Percentiles rank a stretch among this genome's conserved stretches.
phyloP scores from a whole-genome alignment of 2,113 vertebrate genomes.

The Uria lomvia region DNA sequence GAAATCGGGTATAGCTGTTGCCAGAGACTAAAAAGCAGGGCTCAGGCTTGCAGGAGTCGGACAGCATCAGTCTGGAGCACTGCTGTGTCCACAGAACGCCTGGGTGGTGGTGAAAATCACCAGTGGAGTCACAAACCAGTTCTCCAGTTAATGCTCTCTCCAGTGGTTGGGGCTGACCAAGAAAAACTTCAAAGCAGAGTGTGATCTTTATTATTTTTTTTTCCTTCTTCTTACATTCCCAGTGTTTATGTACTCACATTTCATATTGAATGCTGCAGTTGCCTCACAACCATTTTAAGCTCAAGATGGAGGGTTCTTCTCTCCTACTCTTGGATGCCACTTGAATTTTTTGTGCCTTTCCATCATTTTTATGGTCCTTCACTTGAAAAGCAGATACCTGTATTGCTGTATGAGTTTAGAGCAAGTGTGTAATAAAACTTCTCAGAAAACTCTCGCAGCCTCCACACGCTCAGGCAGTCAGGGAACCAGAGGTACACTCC shows the following conservation, averaged over 20 bases:
- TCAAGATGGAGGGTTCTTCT: background rate
- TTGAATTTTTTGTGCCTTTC: background rate
- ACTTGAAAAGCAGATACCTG: background rate
- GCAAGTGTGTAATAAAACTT: background rate
- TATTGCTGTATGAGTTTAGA: background rate
- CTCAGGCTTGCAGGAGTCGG: background rate
- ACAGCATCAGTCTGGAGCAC: background rate
- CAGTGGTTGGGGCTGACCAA: background rate
- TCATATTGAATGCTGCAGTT: background rate
- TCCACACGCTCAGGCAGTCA: rapidly evolving
- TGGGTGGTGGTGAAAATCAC: rapidly evolving
- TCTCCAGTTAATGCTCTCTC: background rate
- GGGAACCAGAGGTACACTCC: background rate
- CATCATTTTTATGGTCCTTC: background rate
- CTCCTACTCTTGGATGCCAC: background rate
- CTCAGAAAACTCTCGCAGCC: background rate
- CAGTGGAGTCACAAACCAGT: background rate
- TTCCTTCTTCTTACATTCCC: background rate
- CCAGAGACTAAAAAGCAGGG: background rate
- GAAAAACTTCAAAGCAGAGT: background rate
- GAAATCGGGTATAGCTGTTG: background rate
- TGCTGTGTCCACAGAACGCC: background rate
- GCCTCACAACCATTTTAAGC: background rate
- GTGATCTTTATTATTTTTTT: background rate
- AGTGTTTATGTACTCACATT: background rate